phyloP scores from a whole-genome alignment of 1,140 invertebrate genomes.

The Onthophagus taurus region DNA sequence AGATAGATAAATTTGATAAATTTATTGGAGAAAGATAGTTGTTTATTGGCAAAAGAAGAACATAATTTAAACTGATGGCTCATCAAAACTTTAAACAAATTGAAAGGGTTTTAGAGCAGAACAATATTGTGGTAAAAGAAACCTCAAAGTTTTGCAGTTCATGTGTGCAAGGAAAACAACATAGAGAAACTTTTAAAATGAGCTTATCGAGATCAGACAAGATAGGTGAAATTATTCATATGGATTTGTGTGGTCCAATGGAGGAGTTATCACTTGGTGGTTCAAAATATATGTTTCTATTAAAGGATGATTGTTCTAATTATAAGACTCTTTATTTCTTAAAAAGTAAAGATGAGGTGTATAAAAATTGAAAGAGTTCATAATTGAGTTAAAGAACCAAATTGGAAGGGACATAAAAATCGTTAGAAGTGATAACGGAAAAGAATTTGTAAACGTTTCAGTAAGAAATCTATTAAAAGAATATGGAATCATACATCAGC shows the following conservation, averaged over 20 bases:
- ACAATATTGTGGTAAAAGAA: slow-evolving; percentile 1
- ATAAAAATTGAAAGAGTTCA: slow-evolving; percentile 20
- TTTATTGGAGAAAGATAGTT: neutral
- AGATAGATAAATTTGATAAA: no score
- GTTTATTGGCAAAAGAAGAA: neutral
- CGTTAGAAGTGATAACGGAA: slow-evolving; percentile 35
- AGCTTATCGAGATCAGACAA: slow-evolving; percentile 9
- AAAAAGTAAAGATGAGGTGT: slow-evolving; percentile 28
- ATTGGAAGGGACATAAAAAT: slow-evolving; percentile 28
- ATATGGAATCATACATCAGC: slow-evolving; percentile 33
- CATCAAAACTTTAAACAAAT: slow-evolving; percentile 9
- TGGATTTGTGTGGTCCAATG: slow-evolving; percentile 39
- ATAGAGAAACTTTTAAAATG: neutral
- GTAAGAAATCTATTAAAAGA: slow-evolving; percentile 22
- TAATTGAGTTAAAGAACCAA: slow-evolving; percentile 15
- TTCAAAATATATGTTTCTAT: slow-evolving; percentile 28
- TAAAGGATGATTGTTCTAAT: slow-evolving; percentile 31
- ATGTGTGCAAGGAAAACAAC: slow-evolving; percentile 8
- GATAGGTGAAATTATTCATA: slow-evolving; percentile 25
- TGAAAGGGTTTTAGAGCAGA: neutral
- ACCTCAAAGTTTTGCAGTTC: neutral
- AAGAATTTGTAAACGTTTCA: slow-evolving; percentile 30
- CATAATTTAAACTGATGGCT: slow-evolving; percentile 3
- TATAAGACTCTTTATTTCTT: slow-evolving; percentile 29
- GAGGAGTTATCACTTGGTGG: slow-evolving; percentile 29